Percentiles rank a stretch among this genome's conserved stretches.
These are phyloP conservation scores for Poicephalus meyeri DNA, from an alignment of 2,113 vertebrate genomes.

Conservation along the genomic window DNA sequence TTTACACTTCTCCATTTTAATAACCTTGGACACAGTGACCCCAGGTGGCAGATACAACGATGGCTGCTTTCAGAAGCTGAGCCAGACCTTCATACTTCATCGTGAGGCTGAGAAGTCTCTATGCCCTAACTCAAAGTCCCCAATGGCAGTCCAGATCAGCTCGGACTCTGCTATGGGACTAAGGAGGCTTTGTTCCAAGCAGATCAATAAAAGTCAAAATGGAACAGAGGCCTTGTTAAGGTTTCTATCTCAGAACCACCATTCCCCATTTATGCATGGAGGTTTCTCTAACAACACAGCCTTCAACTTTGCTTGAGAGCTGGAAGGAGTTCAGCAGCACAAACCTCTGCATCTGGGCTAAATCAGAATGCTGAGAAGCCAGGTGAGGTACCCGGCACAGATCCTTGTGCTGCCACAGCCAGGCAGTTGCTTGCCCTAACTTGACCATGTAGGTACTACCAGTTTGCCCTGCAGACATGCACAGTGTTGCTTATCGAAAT, in stretches of 20 bases:
- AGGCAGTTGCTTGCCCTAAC: neutral
- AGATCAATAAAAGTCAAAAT: neutral
- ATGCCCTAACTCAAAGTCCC: neutral
- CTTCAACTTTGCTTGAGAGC: neutral
- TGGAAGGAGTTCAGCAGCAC: neutral
- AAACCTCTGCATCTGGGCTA: neutral
- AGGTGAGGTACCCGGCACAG: neutral
- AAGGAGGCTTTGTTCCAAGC: neutral
- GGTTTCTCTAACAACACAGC: neutral
- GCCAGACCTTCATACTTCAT: neutral
- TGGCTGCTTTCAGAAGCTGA: neutral
- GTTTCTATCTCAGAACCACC: neutral
- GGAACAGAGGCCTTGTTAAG: neutral
- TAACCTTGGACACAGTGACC: constrained; percentile 75
- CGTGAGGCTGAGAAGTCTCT: neutral
- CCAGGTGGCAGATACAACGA: constrained; percentile 69
- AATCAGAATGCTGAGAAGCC: neutral
- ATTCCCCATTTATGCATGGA: neutral
- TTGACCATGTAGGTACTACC: neutral
- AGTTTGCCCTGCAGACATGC: neutral
- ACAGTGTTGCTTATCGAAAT: neutral
- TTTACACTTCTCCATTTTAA: neutral
- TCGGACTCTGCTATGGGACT: neutral
- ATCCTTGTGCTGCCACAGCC: neutral
- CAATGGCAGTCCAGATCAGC: neutral